Evolutionary conservation across 2,113 vertebrate species (phyloP), one percentile per base, ranked within the genome.

Genomic region (Ameiurus melas): DNA sequence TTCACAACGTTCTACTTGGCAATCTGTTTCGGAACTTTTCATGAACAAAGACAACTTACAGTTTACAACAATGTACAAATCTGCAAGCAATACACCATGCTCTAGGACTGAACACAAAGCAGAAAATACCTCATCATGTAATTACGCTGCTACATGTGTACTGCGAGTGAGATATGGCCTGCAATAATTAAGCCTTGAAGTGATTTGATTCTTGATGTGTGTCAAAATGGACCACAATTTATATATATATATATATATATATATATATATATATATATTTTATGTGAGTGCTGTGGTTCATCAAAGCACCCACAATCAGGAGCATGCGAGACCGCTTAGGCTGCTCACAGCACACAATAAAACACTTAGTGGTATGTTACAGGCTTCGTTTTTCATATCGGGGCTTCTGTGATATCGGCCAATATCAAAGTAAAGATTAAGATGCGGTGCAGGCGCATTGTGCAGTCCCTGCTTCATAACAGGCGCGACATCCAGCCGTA

Each of bases 341-440:
- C 55, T 36, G 55, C 79, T 39, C 19, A 13, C 3, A 22, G 33
- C 57, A 83, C 80, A 62, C 58, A 83, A 43, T 62, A 83, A 83
- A 83, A 83, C 57, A 33, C 27, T 62, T 43, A 60, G 57, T 85
- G 83, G 64, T 85, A 71, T 57, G 17, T 66, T 62, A 39, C 22
- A 83, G 33, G 36, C 80, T 43, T 83, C 14, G 30, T 13, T 83
- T 82, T 83, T 60, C 19, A 60, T 60, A 62, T 62, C 16, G 5
- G 19, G 51, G 83, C 83, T 85, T 68, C 83, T 85, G 83, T 36
- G 64, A 71, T 85, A 68, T 70, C 47, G 84, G 70, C 3, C 13
- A n/a, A 39, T 30, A 75, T 85, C 84, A 85, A 85, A 85, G 84
- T 10, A 4, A 39, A 55, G 14, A 60, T 86, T 86, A 86, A 36